Conservation (phyloP, 2,888 invertebrate genomes). For the Tiliacea citrago region DNA sequence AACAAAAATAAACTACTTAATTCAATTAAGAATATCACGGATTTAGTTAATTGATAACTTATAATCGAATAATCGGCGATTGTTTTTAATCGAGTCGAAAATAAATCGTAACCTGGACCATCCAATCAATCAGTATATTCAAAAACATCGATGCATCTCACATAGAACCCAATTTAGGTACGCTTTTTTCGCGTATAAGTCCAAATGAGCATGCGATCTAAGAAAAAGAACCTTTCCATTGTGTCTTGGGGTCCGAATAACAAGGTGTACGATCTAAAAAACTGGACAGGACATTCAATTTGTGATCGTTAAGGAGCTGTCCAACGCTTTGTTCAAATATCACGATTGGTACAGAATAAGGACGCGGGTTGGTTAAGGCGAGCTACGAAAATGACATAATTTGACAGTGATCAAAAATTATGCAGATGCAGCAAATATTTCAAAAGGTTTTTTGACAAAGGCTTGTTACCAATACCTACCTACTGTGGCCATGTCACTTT, state of each 20-base stretch:
- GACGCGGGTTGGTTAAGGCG: constrained; percentile 36
- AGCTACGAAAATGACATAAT: constrained; percentile 31
- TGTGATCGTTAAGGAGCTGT: constrained; percentile 79
- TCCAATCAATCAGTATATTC: constrained; percentile 67
- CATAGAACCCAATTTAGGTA: constrained; percentile 76
- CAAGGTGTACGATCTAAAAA: constrained; percentile 77
- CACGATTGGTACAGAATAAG: constrained; percentile 60
- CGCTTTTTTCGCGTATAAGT: constrained; percentile 80
- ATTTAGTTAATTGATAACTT: constrained; percentile 1
- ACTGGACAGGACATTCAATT: constrained; percentile 81
- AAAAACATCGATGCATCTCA: constrained; percentile 76
- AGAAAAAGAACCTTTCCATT: constrained; percentile 72
- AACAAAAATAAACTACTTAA: constrained; percentile 20
- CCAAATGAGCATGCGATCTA: constrained; percentile 63
- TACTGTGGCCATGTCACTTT: too few species aligned
- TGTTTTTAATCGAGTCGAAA: constrained; percentile 26
- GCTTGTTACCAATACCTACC: too few species aligned
- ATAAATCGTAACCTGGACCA: constrained; percentile 20
- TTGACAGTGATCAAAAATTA: neutral
- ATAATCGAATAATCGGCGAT: constrained; percentile 9
- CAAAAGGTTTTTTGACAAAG: neutral
- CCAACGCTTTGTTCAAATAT: constrained; percentile 76
- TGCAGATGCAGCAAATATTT: too few species aligned
- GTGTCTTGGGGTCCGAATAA: constrained; percentile 70
- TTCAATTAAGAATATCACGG: constrained; percentile 25